Conservation (phyloP, 2,888 invertebrate genomes). For the Agriotes lineatus region DNA sequence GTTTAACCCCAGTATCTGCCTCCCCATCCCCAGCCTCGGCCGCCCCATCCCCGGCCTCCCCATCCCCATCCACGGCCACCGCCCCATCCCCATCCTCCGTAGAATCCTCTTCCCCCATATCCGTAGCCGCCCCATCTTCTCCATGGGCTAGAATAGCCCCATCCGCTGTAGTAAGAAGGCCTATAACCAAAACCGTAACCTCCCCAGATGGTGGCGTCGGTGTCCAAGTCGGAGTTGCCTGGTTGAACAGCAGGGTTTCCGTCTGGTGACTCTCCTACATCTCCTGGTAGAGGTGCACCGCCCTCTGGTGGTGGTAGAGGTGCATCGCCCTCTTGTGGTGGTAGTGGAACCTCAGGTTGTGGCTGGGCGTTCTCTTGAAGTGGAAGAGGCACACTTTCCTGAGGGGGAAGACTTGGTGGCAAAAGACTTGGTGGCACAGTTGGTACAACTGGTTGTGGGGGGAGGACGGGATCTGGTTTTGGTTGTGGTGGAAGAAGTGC, state of each 20-base stretch:
- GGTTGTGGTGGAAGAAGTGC: background rate
- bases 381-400: background rate
- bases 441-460: background rate
- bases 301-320: background rate
- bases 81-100: slow-evolving; percentile 23
- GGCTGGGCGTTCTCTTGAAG: background rate
- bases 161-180: slow-evolving; percentile 24
- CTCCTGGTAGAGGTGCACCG: slow-evolving; percentile 23
- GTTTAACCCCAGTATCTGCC: slow-evolving; percentile 40
- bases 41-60: slow-evolving; percentile 14
- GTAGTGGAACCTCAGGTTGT: background rate
- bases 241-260: slow-evolving; percentile 10
- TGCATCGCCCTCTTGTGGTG: background rate
- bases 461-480: background rate
- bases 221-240: slow-evolving; percentile 44
- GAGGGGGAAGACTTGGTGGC: background rate
- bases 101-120: slow-evolving; percentile 35
- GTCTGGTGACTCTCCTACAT: slow-evolving; percentile 21
- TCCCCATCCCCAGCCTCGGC: slow-evolving; percentile 34
- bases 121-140: slow-evolving; percentile 35
- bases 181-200: slow-evolving; percentile 21
- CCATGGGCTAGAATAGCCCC: slow-evolving; percentile 23
- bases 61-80: slow-evolving; percentile 22
- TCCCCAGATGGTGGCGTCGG: slow-evolving; percentile 44
- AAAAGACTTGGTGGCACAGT: background rate